Percentiles rank a stretch among this genome's conserved stretches.
Evolutionary conservation across 2,888 invertebrate species (phyloP).

Genomic region (Ethmia dodecea): DNA sequence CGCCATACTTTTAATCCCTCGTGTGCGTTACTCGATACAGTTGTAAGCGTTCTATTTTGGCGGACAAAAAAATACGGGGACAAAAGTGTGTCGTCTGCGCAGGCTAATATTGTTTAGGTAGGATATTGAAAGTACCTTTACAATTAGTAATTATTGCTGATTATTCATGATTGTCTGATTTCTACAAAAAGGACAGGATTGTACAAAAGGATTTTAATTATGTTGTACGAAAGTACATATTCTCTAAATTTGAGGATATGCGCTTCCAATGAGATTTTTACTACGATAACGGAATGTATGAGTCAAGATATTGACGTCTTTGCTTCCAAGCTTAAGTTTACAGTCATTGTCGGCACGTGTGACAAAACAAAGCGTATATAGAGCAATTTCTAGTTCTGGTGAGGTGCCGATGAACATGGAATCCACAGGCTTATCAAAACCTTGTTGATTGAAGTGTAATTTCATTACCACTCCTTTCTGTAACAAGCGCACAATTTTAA

Average conservation of each 20-base stretch:
- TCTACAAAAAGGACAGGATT: too few relatives aligned
- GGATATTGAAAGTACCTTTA: too few relatives aligned
- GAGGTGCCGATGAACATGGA: conserved; percentile 90
- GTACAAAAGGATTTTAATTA: too few relatives aligned
- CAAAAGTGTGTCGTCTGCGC: too few relatives aligned
- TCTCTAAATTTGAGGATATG: conserved; percentile 87
- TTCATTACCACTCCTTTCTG: conserved; percentile 89
- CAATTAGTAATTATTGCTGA: too few relatives aligned
- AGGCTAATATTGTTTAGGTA: too few relatives aligned
- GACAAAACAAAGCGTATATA: conserved; percentile 92
- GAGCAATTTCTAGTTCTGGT: conserved; percentile 93
- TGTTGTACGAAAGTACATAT: too few relatives aligned
- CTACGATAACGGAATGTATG: conserved; percentile 86
- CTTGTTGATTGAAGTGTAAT: conserved; percentile 83
- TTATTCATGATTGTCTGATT: too few relatives aligned
- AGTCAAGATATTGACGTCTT: conserved; percentile 84
- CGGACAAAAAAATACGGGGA: too few relatives aligned
- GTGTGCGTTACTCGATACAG: too few relatives aligned
- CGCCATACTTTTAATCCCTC: too few relatives aligned
- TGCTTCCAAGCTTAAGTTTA: conserved; percentile 83
- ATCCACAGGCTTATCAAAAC: conserved; percentile 86
- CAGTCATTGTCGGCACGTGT: conserved; percentile 85
- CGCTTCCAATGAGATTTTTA: conserved; percentile 88
- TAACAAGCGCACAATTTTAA: conserved; percentile 10
- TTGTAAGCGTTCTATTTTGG: too few relatives aligned